These are phyloP conservation scores for Chanos chanos DNA, from an alignment of 2,797 vertebrate genomes.

Conservation along the genomic window DNA sequence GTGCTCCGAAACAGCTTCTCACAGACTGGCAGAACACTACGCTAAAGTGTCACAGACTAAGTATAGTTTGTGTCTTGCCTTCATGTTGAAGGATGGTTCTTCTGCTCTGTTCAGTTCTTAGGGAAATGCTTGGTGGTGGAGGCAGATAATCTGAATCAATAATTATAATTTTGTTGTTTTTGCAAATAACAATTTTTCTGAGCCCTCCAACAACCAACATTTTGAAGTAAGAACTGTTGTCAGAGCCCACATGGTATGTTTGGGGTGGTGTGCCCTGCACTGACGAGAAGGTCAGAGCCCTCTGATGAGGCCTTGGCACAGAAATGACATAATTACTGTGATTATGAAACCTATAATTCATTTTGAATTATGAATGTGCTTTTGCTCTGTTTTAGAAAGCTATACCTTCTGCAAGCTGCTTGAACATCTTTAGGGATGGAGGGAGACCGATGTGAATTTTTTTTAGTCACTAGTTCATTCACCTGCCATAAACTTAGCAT, in stretches of 20 bases:
- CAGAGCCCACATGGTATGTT: not conserved
- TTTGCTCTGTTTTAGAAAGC: no score
- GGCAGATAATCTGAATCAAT: conserved; percentile 1
- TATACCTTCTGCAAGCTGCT: conserved; percentile 24
- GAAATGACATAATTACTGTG: conserved; percentile 33
- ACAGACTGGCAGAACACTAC: not conserved
- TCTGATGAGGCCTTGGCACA: not conserved
- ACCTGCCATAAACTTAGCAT: no score
- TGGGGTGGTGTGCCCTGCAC: no score
- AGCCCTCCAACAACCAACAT: not conserved
- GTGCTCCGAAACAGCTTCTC: not conserved
- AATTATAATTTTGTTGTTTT: not conserved
- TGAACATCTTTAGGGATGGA: not conserved
- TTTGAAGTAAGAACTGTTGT: no score
- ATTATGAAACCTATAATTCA: conserved; percentile 17
- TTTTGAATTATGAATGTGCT: conserved; percentile 23
- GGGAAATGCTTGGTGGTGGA: not conserved
- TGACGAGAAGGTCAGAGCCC: no score
- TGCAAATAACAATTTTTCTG: no score
- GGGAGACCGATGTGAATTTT: conserved; percentile 35
- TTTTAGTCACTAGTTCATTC: no score
- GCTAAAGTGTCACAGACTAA: not conserved
- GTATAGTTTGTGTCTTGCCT: conserved; percentile 45
- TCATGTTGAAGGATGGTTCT: conserved; percentile 54
- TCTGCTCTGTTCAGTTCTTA: not conserved